Base-by-base conservation (phyloP, 2,797 vertebrate species). In the Tenualosa thibaudeaui region DNA sequence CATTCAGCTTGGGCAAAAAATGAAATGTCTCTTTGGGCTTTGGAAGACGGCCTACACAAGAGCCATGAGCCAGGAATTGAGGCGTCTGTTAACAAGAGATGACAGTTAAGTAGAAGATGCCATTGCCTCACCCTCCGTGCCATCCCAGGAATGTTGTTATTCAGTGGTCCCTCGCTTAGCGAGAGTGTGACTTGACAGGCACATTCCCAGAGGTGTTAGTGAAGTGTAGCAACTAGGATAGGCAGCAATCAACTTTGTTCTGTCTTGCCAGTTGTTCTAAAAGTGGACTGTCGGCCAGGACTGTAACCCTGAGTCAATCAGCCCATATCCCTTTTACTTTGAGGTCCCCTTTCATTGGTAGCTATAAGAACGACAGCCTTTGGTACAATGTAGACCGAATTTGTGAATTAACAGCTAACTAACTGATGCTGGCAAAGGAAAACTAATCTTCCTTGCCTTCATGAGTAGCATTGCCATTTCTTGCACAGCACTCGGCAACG, bases 81-180 rank as follows among this genome's bases (percentile, higher is more conserved):
- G 71, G 71, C 71, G 71, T 78, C 40, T 78, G 71, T 46, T 78
- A 78, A 78, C 17, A 78, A 6, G 71, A 78, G 71, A 46, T 78
- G 71, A 78, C 71, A 78, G 71, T 46, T 43, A 78, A 43, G 71
- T 15, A 78, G 37, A 19, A 78, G 71, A 43, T 37, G 71, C 17
- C 71, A 78, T 78, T 78, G 71, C 71, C 40, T 19, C 71, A 46
- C 40, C 37, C 71, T 17, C 37, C 17, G 17, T 37, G 37, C 71
- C 71, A 78, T 78, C 71, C 37, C 37, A 17, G 71, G 71, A 78
- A 78, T 78, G 71, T 40, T 71, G 65, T 78, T 78, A 43, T 46
- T 78, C 17, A 78, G 13, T 22, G 71, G 71, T 22, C 37, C 37
- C 17, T 40, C 71, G 5, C 71, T 43, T 7, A 46, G 71, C 6